phyloP scores from a whole-genome alignment of 2,113 vertebrate genomes.

The Engystomops pustulosus region DNA sequence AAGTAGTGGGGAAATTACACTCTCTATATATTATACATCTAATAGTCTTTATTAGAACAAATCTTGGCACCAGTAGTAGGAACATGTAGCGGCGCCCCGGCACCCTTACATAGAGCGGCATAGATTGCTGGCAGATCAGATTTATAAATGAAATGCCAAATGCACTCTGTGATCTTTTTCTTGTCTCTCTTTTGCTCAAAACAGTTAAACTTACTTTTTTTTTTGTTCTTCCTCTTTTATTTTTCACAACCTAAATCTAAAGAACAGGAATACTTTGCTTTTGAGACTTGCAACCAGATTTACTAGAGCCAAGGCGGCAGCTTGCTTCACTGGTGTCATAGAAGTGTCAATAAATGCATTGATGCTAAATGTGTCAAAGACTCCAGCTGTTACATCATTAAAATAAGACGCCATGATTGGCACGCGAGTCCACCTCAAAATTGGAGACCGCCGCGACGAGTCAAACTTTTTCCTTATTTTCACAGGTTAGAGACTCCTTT shows the following conservation, averaged over 20 bases:
- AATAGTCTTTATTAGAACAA: too few species aligned
- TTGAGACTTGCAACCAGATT: slow-evolving; percentile 16
- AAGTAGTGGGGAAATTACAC: too few species aligned
- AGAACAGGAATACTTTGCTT: slow-evolving; percentile 18
- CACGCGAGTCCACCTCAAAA: slow-evolving; percentile 35
- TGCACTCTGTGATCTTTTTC: background rate
- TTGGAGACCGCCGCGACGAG: background rate
- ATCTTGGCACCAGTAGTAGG: too few species aligned
- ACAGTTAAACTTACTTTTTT: background rate
- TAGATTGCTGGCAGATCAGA: too few species aligned
- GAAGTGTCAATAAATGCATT: slow-evolving; percentile 60
- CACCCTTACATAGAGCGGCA: too few species aligned
- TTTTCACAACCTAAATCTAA: slow-evolving; percentile 1
- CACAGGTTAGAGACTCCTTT: too few species aligned
- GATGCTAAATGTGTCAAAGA: slow-evolving; percentile 56
- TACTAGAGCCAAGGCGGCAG: slow-evolving; percentile 52
- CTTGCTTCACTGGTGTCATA: slow-evolving; percentile 52
- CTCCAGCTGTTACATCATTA: slow-evolving; percentile 57
- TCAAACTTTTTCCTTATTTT: slow-evolving; percentile 3
- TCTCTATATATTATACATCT: too few species aligned
- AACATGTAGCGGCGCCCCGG: too few species aligned
- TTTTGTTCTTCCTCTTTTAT: background rate
- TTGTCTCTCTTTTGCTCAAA: background rate
- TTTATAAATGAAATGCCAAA: background rate
- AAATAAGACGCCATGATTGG: slow-evolving; percentile 49